These are phyloP conservation scores for Falco columbarius DNA, from an alignment of 2,797 vertebrate species.

Conservation along the genomic window DNA sequence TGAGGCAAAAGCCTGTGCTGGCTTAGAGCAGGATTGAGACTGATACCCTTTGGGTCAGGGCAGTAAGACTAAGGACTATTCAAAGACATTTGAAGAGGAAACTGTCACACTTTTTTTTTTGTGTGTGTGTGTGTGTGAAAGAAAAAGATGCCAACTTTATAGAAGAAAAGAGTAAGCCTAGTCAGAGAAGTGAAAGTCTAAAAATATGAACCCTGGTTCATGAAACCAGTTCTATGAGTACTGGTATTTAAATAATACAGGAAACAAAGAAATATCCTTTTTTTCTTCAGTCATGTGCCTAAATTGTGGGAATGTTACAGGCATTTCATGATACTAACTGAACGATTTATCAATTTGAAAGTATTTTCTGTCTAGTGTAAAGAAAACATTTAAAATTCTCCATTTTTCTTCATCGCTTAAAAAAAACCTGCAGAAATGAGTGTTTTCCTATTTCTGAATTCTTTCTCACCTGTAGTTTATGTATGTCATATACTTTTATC, in stretches of 20 bases:
- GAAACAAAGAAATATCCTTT: background rate
- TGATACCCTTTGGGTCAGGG: background rate
- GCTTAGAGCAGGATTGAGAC: background rate
- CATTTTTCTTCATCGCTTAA: background rate
- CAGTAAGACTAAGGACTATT: background rate
- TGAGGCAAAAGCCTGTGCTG: background rate
- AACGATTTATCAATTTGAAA: background rate
- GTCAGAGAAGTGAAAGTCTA: background rate
- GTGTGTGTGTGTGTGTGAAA: background rate
- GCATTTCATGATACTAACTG: background rate
- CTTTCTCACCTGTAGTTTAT: background rate
- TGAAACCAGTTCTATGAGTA: background rate
- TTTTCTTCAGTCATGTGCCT: background rate
- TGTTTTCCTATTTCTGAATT: background rate
- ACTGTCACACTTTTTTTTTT: background rate
- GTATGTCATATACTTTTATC: background rate
- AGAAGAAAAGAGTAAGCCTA: background rate
- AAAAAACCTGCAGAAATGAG: background rate
- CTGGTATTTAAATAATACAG: background rate
- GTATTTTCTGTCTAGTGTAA: background rate
- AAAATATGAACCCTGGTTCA: background rate
- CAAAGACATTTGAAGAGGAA: background rate
- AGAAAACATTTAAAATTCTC: background rate
- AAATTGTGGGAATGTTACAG: background rate
- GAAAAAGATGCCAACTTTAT: background rate